phyloP scores from a whole-genome alignment of 2,888 invertebrate species.

The Cartodere bifasciata region DNA sequence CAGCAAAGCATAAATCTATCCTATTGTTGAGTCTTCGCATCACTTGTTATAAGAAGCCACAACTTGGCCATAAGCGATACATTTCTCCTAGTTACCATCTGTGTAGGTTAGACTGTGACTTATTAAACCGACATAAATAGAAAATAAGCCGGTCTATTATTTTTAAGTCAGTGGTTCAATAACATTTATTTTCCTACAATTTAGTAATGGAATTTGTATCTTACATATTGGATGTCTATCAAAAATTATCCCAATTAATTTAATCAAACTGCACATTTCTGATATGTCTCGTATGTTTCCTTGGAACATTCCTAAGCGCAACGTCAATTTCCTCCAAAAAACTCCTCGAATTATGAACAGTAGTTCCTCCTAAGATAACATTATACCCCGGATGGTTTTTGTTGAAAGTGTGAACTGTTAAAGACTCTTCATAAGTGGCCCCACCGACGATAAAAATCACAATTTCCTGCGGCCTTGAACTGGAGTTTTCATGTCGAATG shows the following conservation, averaged over 20 bases:
- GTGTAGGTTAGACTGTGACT: too few species aligned
- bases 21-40: too few species aligned
- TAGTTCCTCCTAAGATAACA: constrained; percentile 83
- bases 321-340: constrained; percentile 64
- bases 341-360: constrained; percentile 74
- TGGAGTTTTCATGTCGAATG: constrained; percentile 50
- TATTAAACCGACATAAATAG: too few species aligned
- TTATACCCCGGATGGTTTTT: constrained; percentile 59
- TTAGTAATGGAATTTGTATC: not conserved
- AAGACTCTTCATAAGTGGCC: constrained; percentile 89
- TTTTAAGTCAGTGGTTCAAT: too few species aligned
- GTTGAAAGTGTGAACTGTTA: constrained; percentile 71
- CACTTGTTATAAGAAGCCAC: too few species aligned
- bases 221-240: not conserved
- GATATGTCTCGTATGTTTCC: constrained; percentile 29
- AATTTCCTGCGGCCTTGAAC: constrained; percentile 75
- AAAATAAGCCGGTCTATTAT: too few species aligned
- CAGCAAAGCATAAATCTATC: too few species aligned
- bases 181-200: constrained; percentile 8
- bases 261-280: constrained; percentile 23
- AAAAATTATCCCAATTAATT: constrained; percentile 7
- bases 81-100: too few species aligned
- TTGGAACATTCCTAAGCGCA: constrained; percentile 52
- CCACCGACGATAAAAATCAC: constrained; percentile 95
- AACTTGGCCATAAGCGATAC: too few species aligned